phyloP scores from a whole-genome alignment of 2,113 vertebrate genomes.

The Bos indicus region DNA sequence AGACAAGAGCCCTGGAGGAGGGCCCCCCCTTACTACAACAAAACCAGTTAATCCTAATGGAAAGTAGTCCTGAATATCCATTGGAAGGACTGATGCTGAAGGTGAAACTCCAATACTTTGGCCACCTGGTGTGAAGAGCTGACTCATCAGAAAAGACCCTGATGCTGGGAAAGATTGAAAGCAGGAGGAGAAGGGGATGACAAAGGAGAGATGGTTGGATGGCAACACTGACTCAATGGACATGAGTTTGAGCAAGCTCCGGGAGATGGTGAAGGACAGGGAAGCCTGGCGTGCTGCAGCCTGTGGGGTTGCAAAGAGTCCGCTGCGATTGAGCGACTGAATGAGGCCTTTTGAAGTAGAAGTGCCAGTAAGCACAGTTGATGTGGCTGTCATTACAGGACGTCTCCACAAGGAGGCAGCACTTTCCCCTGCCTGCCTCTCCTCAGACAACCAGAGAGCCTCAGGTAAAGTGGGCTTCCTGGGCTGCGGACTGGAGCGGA shows the following conservation, averaged over 20 bases:
- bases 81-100: background rate
- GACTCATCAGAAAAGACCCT: background rate
- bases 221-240: background rate
- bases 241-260: background rate
- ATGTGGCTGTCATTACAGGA: background rate
- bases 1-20: background rate
- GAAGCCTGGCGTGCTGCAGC: too few species aligned
- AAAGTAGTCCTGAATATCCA: background rate
- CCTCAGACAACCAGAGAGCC: background rate
- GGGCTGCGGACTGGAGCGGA: background rate
- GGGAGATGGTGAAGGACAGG: background rate
- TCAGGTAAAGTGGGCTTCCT: background rate
- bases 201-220: background rate
- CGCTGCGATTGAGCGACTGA: fast-evolving
- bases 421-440: too few species aligned
- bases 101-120: background rate
- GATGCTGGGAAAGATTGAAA: background rate
- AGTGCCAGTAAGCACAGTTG: fast-evolving
- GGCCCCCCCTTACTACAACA: background rate
- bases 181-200: background rate
- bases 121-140: background rate
- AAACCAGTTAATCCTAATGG: background rate
- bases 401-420: background rate
- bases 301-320: background rate
- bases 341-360: background rate